Evolutionary conservation across 2,888 invertebrate species (phyloP), one percentile per base, ranked within the genome.

Genomic region (Napeogenes inachia): DNA sequence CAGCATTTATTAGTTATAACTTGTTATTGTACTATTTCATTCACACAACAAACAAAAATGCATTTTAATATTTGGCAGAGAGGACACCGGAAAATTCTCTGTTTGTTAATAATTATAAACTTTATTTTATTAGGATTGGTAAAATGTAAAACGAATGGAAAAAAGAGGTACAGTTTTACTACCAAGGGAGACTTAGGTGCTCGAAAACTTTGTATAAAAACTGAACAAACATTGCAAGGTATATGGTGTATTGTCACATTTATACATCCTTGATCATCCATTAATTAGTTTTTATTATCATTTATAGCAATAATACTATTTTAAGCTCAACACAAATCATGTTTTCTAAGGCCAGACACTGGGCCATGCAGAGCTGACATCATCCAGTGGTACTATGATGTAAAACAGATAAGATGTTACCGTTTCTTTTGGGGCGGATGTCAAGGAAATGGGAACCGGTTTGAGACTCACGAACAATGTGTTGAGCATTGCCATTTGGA

Each of bases 371-470:
- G 88, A 56, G 86, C 84, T 0, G 86, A 86, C 30, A 78, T 88
- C 30, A n/a, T 87, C 4, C 80, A 83, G 53, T 88, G 81, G 81
- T 88, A 88, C 65, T 88, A 72, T 61, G 88, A 88, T 64, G 82
- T 75, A 2, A 79, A 73, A 57, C 73, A 77, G 57, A 65, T 54
- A 6, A 71, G 56, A 59, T 88, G 88, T 61, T 88, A 73, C 64
- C 77, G 82, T 4, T 88, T 87, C 72, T 88, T 76, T 69, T 88
- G 83, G 82, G 89, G 89, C 0, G 87, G 88, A 10, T 88, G 88
- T 63, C 88, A 88, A 60, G 88, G 88, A 13, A 88, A 88, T 59
- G 88, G 89, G n/a, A 88, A 88, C 66, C 75, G 75, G 61, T 88
- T 86, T 64, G 81, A 79, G n/a, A 74, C 70, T 2, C 56, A 38